Conservation (phyloP, 2,797 vertebrate species). For the Neostethus bicornis region DNA sequence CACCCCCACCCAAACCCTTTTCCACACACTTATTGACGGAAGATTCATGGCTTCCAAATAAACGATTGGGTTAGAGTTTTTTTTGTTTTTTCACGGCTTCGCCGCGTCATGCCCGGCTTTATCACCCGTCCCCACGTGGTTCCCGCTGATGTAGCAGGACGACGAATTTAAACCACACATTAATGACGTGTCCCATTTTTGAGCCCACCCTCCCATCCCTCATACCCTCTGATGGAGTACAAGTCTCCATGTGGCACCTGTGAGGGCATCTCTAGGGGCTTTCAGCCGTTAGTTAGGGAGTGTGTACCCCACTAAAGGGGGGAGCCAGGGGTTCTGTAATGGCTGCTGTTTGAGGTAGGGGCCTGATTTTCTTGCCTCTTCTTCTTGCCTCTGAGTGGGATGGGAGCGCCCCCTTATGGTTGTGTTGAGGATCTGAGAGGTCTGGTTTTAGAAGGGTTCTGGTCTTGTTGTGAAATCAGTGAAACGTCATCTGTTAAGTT, state of each 20-base stretch:
- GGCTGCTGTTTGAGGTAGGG: slow-evolving; percentile 74
- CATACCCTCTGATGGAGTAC: neutral
- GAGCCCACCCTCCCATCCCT: neutral
- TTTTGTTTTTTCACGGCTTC: slow-evolving; percentile 20
- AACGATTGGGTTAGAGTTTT: slow-evolving; percentile 13
- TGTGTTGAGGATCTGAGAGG: slow-evolving; percentile 40
- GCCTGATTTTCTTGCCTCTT: slow-evolving; percentile 67
- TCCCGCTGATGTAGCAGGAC: slow-evolving; percentile 49
- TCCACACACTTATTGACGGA: slow-evolving; percentile 55
- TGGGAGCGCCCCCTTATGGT: slow-evolving; percentile 84
- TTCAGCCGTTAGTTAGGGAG: neutral
- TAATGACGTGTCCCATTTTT: neutral
- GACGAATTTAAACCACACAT: slow-evolving; percentile 1
- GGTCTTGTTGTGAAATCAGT: too few relatives aligned
- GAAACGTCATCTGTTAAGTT: too few relatives aligned
- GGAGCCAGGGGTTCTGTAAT: slow-evolving; percentile 63
- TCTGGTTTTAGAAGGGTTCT: too few relatives aligned
- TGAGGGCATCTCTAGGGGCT: too few relatives aligned
- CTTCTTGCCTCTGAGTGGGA: slow-evolving; percentile 73
- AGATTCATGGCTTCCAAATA: slow-evolving; percentile 51
- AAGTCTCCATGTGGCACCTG: neutral
- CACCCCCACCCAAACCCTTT: too few relatives aligned
- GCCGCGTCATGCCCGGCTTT: slow-evolving; percentile 41
- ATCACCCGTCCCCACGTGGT: slow-evolving; percentile 54
- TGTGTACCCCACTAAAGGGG: slow-evolving; percentile 36